Conservation (phyloP, 2,797 vertebrate species). For the Poeciliopsis paucimaculata region DNA sequence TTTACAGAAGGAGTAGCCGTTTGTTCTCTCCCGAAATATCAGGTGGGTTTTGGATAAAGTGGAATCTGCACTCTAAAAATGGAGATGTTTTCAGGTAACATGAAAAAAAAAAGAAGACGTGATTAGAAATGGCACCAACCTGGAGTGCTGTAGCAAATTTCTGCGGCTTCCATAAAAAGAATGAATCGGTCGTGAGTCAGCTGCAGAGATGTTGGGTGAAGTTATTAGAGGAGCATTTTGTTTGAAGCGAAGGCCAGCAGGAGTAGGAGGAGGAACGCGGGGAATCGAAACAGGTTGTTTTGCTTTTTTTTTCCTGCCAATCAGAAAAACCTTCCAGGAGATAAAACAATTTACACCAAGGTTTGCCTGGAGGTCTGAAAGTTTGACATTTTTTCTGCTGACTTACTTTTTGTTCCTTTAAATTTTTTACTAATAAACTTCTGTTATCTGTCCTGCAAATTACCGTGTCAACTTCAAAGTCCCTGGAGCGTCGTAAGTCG, state of each 20-base stretch:
- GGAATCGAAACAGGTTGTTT: slow-evolving; percentile 38
- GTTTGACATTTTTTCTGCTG: not conserved
- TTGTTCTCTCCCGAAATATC: slow-evolving; percentile 8
- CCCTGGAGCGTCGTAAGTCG: not conserved
- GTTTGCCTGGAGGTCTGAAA: not conserved
- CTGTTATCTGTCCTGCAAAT: not conserved
- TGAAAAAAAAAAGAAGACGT: slow-evolving; percentile 1
- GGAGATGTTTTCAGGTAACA: slow-evolving; percentile 16
- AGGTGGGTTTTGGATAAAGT: slow-evolving; percentile 30
- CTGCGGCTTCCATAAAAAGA: slow-evolving; percentile 32
- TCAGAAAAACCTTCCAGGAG: slow-evolving; percentile 17
- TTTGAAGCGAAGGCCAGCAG: slow-evolving; percentile 38
- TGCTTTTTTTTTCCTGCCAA: slow-evolving; percentile 27
- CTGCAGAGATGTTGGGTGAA: slow-evolving; percentile 24
- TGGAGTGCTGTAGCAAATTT: slow-evolving; percentile 34
- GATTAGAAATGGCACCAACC: slow-evolving; percentile 4
- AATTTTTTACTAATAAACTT: not conserved
- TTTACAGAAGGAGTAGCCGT: slow-evolving; percentile 21
- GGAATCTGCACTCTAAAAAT: slow-evolving; percentile 16
- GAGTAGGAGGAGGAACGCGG: slow-evolving; percentile 15
- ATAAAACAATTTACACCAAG: slow-evolving; percentile 36
- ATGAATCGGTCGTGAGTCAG: slow-evolving; percentile 38
- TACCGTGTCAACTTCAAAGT: slow-evolving; percentile 19
- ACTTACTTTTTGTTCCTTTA: not conserved
- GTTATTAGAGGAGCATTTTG: slow-evolving; percentile 50